A percentile compares a stretch with the other conserved stretches of the same genome.
These are phyloP conservation scores for Sinelater perroti DNA, from an alignment of 2,888 invertebrate genomes.

Conservation along the genomic window DNA sequence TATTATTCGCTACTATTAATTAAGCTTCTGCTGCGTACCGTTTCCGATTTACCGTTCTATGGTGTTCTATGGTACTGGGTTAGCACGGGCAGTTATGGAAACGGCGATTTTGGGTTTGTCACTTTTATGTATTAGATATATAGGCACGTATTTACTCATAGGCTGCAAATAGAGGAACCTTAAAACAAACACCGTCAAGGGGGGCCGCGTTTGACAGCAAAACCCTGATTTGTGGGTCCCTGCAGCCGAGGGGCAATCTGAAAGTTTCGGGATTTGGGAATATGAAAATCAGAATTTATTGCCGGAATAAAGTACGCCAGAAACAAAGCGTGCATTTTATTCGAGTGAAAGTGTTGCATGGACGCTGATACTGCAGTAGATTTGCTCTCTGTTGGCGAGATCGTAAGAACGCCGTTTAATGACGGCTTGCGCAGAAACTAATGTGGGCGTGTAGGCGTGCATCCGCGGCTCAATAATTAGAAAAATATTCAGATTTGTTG, in stretches of 20 bases:
- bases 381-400: neutral
- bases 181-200: constrained; percentile 21
- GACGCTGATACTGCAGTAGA: constrained; percentile 5
- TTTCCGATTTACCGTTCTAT: neutral
- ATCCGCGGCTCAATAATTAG: neutral
- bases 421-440: neutral
- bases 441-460: neutral
- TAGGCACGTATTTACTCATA: neutral
- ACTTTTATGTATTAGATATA: no score
- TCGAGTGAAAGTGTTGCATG: constrained; percentile 24
- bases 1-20: constrained; percentile 1
- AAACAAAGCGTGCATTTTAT: constrained; percentile 36
- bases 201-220: constrained; percentile 50
- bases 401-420: neutral
- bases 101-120: no score
- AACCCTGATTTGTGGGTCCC: constrained; percentile 54
- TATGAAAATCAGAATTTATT: constrained; percentile 50
- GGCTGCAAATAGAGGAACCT: neutral
- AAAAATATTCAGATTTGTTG: neutral
- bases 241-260: constrained; percentile 44
- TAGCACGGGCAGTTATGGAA: no score
- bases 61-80: no score
- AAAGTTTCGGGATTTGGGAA: constrained; percentile 47
- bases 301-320: constrained; percentile 36
- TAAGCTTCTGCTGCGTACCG: neutral